Evolutionary conservation across 2,888 invertebrate species (phyloP).

Genomic region (Eupeodes latifasciatus): DNA sequence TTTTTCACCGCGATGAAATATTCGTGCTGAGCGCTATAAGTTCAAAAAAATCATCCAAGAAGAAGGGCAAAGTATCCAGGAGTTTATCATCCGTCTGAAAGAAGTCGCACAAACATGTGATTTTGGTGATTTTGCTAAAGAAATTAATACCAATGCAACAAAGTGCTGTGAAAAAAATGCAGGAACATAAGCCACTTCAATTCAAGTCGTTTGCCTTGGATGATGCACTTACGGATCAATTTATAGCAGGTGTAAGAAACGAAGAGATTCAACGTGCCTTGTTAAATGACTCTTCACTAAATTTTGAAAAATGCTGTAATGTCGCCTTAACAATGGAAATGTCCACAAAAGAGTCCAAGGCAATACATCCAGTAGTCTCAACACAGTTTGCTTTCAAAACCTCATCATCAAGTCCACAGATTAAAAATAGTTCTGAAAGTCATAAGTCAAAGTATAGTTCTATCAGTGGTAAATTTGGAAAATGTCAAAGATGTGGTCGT

Average conservation of each 20-base stretch:
- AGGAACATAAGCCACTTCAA: slow-evolving; percentile 15
- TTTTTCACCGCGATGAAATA: slow-evolving; percentile 19
- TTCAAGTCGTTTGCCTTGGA: slow-evolving; percentile 32
- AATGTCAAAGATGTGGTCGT: too few species aligned
- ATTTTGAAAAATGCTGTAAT: too few species aligned
- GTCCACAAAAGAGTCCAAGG: too few species aligned
- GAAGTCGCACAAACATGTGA: slow-evolving; percentile 24
- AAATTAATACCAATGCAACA: not conserved
- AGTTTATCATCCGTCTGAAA: slow-evolving; percentile 39
- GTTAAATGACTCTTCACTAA: too few species aligned
- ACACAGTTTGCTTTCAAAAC: too few species aligned
- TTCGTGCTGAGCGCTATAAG: slow-evolving; percentile 36
- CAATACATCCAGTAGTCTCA: too few species aligned
- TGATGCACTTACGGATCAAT: slow-evolving; percentile 38
- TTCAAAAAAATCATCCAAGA: slow-evolving; percentile 38
- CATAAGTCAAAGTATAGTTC: too few species aligned
- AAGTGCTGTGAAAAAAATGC: slow-evolving; percentile 26
- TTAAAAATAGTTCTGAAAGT: too few species aligned
- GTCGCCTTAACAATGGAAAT: too few species aligned
- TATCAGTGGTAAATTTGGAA: too few species aligned
- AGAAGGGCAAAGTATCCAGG: slow-evolving; percentile 27
- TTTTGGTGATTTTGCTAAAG: slow-evolving; percentile 26
- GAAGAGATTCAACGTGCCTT: slow-evolving; percentile 41
- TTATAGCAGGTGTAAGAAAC: slow-evolving; percentile 25
- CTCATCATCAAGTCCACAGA: too few species aligned